Evolutionary conservation across 2,888 invertebrate genomes (phyloP).

Genomic region (Rhabditophanes sp.): DNA sequence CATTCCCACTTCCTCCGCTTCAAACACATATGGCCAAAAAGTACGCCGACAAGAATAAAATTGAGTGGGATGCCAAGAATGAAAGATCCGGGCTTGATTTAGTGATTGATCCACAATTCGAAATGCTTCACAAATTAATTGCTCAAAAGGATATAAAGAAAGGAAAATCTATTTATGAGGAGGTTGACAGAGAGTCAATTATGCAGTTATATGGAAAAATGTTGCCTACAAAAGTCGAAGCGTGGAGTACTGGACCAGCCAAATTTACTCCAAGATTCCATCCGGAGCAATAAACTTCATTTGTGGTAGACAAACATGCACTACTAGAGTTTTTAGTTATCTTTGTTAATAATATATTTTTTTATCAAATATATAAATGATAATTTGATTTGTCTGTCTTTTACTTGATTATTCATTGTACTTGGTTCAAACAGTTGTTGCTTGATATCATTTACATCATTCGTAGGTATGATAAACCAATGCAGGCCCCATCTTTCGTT

Average conservation of each 20-base stretch:
- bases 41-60: constrained; percentile 14
- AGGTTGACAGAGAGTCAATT: constrained; percentile 21
- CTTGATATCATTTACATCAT: no score
- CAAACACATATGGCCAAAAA: constrained; percentile 22
- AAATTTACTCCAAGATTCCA: constrained; percentile 17
- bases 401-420: background rate
- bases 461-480: no score
- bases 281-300: no score
- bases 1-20: constrained; percentile 37
- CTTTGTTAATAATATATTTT: no score
- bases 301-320: no score
- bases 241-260: constrained; percentile 34
- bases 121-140: constrained; percentile 23
- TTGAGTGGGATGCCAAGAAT: constrained; percentile 9
- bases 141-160: constrained; percentile 17
- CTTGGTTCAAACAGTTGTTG: no score
- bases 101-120: constrained; percentile 34
- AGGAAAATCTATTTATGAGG: constrained; percentile 24
- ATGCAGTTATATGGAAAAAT: constrained; percentile 34
- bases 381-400: constrained; percentile 4
- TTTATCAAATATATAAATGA: background rate
- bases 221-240: constrained; percentile 35
- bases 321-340: no score
- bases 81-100: constrained; percentile 23
- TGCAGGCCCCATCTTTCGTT: no score